Evolutionary conservation across 64 coral and sea anemone species (phyloP).

Genomic region (Platygyra sinensis): DNA sequence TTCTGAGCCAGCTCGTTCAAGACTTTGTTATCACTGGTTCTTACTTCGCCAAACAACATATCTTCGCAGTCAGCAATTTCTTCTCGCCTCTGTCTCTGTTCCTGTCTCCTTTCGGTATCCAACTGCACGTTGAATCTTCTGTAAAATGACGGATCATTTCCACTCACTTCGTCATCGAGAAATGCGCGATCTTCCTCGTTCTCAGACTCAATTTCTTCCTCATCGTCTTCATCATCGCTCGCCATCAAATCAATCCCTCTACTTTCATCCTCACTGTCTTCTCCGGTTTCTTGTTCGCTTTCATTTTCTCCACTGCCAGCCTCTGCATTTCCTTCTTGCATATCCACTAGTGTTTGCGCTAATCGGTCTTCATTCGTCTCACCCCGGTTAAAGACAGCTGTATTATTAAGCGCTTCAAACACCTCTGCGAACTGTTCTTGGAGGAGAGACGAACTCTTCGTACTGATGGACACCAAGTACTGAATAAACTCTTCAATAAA

Average conservation of each 20-base stretch:
- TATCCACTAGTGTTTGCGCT: not conserved
- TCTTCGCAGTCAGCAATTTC: not conserved
- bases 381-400: not conserved
- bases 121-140: not conserved
- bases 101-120: not conserved
- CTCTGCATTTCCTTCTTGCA: not conserved
- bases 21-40: not conserved
- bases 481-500: too few relatives aligned
- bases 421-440: too few relatives aligned
- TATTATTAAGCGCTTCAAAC: too few relatives aligned
- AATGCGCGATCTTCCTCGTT: not conserved
- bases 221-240: not conserved
- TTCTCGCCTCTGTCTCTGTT: not conserved
- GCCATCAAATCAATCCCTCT: not conserved
- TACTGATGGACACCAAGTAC: too few relatives aligned
- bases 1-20: not conserved
- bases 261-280: slow-evolving; percentile 2
- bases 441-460: too few relatives aligned
- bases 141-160: not conserved
- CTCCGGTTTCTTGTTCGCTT: not conserved
- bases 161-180: not conserved
- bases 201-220: not conserved
- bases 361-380: not conserved
- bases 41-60: not conserved
- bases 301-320: too few relatives aligned